phyloP scores from a whole-genome alignment of 2,888 invertebrate genomes.

The Ectropis crepuscularia region DNA sequence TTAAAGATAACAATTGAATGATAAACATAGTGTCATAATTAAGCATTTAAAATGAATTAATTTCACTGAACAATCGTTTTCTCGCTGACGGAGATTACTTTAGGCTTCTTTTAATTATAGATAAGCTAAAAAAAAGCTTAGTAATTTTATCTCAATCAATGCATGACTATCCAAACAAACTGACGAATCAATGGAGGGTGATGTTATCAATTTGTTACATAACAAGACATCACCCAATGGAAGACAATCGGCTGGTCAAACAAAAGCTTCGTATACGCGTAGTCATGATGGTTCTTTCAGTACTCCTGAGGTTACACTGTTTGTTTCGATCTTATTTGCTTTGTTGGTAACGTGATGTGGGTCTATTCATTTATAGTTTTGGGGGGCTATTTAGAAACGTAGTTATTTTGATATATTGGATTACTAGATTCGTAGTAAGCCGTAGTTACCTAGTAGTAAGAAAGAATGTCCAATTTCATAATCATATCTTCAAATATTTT shows the following conservation, averaged over 20 bases:
- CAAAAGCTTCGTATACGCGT: constrained; percentile 53
- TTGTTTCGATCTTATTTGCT: neutral
- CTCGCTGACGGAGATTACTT: constrained; percentile 20
- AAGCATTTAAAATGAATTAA: constrained; percentile 18
- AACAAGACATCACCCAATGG: constrained; percentile 66
- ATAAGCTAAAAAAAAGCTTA: constrained; percentile 20
- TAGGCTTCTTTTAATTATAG: constrained; percentile 23
- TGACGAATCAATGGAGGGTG: constrained; percentile 67
- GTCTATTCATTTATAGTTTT: too few species aligned
- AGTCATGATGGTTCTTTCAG: constrained; percentile 17
- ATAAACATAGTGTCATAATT: neutral
- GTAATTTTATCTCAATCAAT: constrained; percentile 63
- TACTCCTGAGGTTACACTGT: neutral
- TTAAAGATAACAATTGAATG: too few species aligned
- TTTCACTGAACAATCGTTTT: constrained; percentile 32
- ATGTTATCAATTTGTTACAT: constrained; percentile 76
- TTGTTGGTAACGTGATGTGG: too few species aligned
- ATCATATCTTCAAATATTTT: too few species aligned
- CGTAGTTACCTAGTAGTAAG: too few species aligned
- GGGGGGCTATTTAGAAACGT: too few species aligned
- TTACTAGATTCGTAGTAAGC: neutral
- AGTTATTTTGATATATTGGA: neutral
- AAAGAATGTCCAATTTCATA: too few species aligned
- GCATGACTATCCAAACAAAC: constrained; percentile 60
- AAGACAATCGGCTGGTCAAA: constrained; percentile 70